phyloP scores from a whole-genome alignment of 1,140 invertebrate genomes.

The Drosophila nikananu region DNA sequence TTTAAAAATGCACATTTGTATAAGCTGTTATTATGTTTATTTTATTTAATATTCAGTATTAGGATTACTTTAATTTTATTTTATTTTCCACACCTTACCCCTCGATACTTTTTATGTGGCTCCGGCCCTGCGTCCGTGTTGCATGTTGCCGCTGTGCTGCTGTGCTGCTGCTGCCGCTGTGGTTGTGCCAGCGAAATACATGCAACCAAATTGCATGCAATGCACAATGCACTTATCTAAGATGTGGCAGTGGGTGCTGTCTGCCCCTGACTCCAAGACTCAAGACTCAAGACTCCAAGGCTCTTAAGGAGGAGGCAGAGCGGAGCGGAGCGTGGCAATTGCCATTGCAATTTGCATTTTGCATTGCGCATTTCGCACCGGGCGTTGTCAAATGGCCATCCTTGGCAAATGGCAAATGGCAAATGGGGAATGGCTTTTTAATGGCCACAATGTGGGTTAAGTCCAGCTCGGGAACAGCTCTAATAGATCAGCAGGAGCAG shows the following conservation, averaged over 20 bases:
- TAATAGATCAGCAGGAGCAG: slow-evolving; percentile 35
- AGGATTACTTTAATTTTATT: neutral
- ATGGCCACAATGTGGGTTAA: slow-evolving; percentile 72
- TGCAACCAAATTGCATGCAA: slow-evolving; percentile 72
- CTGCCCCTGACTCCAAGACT: neutral
- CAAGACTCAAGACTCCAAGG: neutral
- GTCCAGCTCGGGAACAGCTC: slow-evolving; percentile 57
- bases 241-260: slow-evolving; percentile 53
- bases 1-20: too few relatives aligned
- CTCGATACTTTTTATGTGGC: neutral
- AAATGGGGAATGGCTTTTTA: slow-evolving; percentile 58
- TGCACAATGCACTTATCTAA: slow-evolving; percentile 56
- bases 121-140: neutral
- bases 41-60: too few relatives aligned
- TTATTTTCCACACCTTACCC: neutral
- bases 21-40: too few relatives aligned
- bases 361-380: slow-evolving; percentile 67
- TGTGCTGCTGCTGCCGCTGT: slow-evolving; percentile 7
- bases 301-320: neutral
- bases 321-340: slow-evolving; percentile 44
- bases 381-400: slow-evolving; percentile 73
- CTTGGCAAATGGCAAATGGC: slow-evolving; percentile 13
- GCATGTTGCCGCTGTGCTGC: slow-evolving; percentile 17
- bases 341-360: slow-evolving; percentile 66
- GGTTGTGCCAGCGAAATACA: slow-evolving; percentile 34